Conservation (phyloP, 2,888 invertebrate species). For the Allacma fusca region DNA sequence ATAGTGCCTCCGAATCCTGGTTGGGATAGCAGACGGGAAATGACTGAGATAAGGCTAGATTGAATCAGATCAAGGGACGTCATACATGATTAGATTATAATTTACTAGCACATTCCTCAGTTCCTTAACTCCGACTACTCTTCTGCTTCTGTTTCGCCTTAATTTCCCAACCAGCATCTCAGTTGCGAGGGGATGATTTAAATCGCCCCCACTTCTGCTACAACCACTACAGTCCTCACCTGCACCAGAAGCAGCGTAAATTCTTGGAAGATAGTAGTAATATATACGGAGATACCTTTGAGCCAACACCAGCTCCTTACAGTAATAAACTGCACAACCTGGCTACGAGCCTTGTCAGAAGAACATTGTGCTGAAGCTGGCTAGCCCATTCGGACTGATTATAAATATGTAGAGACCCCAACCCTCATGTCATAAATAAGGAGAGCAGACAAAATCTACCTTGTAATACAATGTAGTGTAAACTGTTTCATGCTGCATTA, state of each 20-base stretch:
- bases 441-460: constrained; percentile 14
- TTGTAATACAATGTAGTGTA: constrained; percentile 9
- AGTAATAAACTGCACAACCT: too few relatives aligned
- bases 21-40: not conserved
- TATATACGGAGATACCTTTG: too few relatives aligned
- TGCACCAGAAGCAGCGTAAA: too few relatives aligned
- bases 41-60: constrained; percentile 13
- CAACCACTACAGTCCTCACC: too few relatives aligned
- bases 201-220: too few relatives aligned
- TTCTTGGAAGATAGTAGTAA: too few relatives aligned
- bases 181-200: not conserved
- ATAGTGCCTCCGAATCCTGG: too few relatives aligned
- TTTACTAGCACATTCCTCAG: constrained; percentile 38
- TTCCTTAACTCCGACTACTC: constrained; percentile 25
- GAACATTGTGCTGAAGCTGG: too few relatives aligned
- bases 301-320: too few relatives aligned
- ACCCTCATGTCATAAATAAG: constrained; percentile 34
- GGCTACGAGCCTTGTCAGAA: too few relatives aligned
- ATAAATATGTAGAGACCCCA: constrained; percentile 33
- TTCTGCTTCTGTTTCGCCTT: constrained; percentile 36
- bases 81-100: constrained; percentile 40
- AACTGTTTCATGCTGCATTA: not conserved
- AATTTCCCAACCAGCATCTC: not conserved
- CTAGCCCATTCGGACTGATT: constrained; percentile 23
- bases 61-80: constrained; percentile 33